phyloP scores from a whole-genome alignment of 2,888 invertebrate genomes.

The Lepeophtheirus nordmannii region DNA sequence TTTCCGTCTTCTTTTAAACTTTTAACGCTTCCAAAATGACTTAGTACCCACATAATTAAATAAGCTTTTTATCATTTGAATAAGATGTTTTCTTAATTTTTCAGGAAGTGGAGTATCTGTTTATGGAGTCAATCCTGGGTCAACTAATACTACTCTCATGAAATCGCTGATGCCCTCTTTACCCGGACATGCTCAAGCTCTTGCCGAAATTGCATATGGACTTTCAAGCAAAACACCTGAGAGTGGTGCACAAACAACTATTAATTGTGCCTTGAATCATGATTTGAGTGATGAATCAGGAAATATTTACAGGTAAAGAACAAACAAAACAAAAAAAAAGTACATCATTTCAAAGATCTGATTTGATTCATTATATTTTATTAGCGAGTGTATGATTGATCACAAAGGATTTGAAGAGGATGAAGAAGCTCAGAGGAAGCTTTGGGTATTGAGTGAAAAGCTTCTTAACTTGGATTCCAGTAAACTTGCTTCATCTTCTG shows the following conservation, averaged over 20 bases:
- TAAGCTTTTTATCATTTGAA: too few species aligned
- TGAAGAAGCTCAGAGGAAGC: slow-evolving; percentile 44
- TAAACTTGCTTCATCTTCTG: neutral
- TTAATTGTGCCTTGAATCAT: slow-evolving; percentile 57
- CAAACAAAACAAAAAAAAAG: slow-evolving; percentile 30
- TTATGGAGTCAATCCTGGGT: neutral
- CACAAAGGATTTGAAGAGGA: slow-evolving; percentile 42
- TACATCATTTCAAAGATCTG: neutral
- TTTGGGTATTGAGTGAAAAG: slow-evolving; percentile 48
- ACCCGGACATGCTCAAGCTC: neutral
- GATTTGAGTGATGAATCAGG: slow-evolving; percentile 58
- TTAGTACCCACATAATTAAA: neutral
- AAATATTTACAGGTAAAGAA: slow-evolving; percentile 63
- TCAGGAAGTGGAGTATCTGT: slow-evolving; percentile 8
- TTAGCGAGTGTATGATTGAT: neutral
- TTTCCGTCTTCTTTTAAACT: neutral
- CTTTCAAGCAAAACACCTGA: slow-evolving; percentile 47
- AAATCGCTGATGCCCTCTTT: neutral
- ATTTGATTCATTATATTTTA: neutral
- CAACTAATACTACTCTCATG: neutral
- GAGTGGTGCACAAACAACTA: slow-evolving; percentile 60
- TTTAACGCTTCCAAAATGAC: neutral
- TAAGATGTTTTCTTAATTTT: too few species aligned
- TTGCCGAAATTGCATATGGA: neutral
- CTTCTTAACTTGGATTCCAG: slow-evolving; percentile 36